Evolutionary conservation across 2,797 vertebrate species (phyloP).

Genomic region (Ambastaia sidthimunki): DNA sequence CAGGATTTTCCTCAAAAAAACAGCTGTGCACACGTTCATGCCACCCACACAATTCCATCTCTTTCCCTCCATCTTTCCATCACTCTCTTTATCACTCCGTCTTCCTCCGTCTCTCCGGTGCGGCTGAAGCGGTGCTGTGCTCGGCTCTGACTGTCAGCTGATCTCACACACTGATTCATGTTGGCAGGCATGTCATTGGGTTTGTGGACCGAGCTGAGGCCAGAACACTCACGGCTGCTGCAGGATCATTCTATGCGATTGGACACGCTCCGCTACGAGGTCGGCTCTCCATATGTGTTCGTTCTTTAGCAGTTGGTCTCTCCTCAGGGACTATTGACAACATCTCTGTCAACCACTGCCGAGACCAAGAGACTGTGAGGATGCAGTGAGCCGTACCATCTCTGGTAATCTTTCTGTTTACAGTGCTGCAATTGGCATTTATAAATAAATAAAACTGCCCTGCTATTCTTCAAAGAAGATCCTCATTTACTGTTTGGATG

Average conservation of each 20-base stretch:
- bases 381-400: constrained; percentile 29
- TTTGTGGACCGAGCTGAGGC: constrained; percentile 71
- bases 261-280: constrained; percentile 39
- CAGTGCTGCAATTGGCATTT: constrained; percentile 16
- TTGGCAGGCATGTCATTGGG: constrained; percentile 82
- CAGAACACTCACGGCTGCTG: constrained; percentile 73
- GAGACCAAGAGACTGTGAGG: constrained; percentile 22
- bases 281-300: constrained; percentile 45
- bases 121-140: constrained; percentile 56
- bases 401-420: constrained; percentile 28
- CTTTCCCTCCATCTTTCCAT: constrained; percentile 11
- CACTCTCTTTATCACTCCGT: constrained; percentile 7
- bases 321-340: constrained; percentile 44
- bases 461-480: constrained; percentile 4
- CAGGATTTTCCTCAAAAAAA: background rate
- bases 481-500: constrained; percentile 11
- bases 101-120: constrained; percentile 2
- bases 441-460: constrained; percentile 35
- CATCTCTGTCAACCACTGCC: constrained; percentile 35
- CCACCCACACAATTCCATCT: background rate
- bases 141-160: constrained; percentile 62
- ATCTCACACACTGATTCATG: constrained; percentile 71
- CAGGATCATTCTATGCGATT: constrained; percentile 58
- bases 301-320: constrained; percentile 38
- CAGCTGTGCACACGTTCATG: background rate